Evolutionary conservation across 1,140 invertebrate species (phyloP), one percentile per base, ranked within the genome.

Genomic region (Aleiodes sp.): DNA sequence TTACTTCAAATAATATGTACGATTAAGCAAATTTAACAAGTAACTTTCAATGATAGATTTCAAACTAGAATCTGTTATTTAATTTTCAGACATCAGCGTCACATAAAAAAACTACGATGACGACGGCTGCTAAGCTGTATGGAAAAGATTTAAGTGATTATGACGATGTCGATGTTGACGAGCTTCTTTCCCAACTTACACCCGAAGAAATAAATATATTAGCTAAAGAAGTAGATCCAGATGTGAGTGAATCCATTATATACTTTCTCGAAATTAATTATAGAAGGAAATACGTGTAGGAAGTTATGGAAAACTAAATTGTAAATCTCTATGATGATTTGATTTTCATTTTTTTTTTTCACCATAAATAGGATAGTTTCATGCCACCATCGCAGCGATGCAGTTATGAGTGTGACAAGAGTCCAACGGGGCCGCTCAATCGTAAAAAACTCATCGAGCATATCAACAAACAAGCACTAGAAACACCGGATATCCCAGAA

Each of bases 221-320:
- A 70, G 97, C 97, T 76, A 97, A 96, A 87, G 98, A 99, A 91
- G 97, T 99, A 70, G 98, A 99, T 89, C 98, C 98, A 75, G 98
- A 99, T 90, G 97, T 99, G 89, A 96, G 95, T 90, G 80, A 64
- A 28, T n/a, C n/a, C 31, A 46, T 66, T 31, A 59, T 59, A 8
- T 7, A 52, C 39, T 63, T 39, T 24, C 9, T 28, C 21, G 24
- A 4, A 28, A 31, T 52, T 57, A 3, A 43, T 4, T 39, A 12
- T 43, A 16, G 3, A 16, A 6, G n/a, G 2, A 39, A n/a, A 9
- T n/a, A 39, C 3, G 10, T 39, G 14, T n/a, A 39, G 10, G 10
- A 12, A 39, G 10, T 4, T n/a, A 39, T 39, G 37, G 14, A 39
- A 12, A 3, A 39, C 14, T 9, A 14, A 39, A 39, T 39, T 39